These are phyloP conservation scores for Sciurus carolinensis DNA, from an alignment of 2,797 vertebrate species.

Conservation along the genomic window DNA sequence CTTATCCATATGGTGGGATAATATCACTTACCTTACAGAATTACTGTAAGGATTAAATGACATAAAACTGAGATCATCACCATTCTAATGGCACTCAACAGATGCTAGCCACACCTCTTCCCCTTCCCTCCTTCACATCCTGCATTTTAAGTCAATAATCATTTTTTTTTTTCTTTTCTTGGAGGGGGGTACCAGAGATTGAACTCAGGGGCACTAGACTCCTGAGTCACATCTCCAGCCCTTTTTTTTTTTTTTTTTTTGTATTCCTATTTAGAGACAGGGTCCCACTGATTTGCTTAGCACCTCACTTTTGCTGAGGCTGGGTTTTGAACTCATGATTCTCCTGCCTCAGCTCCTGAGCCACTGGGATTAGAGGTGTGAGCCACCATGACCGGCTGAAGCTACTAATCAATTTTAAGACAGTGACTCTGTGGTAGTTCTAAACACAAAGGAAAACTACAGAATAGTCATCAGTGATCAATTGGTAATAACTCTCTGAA, in stretches of 20 bases:
- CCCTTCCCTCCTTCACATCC: background rate
- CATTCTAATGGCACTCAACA: conserved; percentile 29
- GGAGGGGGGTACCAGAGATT: too few species aligned
- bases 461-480: background rate
- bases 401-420: conserved; percentile 30
- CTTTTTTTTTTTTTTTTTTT: too few species aligned
- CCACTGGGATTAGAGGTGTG: too few species aligned
- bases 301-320: too few species aligned
- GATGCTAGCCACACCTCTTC: background rate
- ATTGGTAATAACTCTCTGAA: conserved; percentile 6
- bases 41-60: conserved; percentile 75
- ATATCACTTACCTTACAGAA: conserved; percentile 78
- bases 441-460: conserved; percentile 46
- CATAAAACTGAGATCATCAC: conserved; percentile 77
- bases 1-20: conserved; percentile 49
- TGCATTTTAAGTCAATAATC: background rate
- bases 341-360: too few species aligned
- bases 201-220: too few species aligned
- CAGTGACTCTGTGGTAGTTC: background rate
- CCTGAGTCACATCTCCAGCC: too few species aligned
- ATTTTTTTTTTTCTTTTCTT: too few species aligned
- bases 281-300: too few species aligned
- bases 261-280: too few species aligned
- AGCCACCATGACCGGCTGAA: background rate
- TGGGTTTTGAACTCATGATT: too few species aligned